Evolutionary conservation across 2,797 vertebrate species (phyloP).

Genomic region (Sebastes baramenuke): DNA sequence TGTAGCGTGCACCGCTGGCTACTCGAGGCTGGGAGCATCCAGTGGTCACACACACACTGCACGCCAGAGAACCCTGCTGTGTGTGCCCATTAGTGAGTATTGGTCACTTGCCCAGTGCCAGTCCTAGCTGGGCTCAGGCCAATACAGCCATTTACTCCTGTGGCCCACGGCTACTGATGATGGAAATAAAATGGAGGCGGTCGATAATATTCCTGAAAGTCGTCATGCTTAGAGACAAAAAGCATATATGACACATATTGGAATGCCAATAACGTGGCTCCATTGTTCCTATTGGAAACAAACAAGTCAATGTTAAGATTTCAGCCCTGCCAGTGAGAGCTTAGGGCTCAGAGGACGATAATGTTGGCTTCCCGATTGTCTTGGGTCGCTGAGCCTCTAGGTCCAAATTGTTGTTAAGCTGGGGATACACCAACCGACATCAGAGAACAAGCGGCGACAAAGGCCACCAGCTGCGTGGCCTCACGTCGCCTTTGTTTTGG

Average conservation of each 20-base stretch:
- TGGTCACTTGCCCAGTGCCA: slow-evolving; percentile 27
- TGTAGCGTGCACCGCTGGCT: neutral
- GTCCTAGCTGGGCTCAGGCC: slow-evolving; percentile 30
- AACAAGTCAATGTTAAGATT: neutral
- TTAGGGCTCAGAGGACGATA: neutral
- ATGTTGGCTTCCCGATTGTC: neutral
- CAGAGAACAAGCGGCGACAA: too few species aligned
- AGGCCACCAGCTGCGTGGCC: too few species aligned
- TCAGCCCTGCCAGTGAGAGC: neutral
- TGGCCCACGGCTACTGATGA: slow-evolving; percentile 3
- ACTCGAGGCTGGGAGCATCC: slow-evolving; percentile 11
- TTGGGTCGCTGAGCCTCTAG: neutral
- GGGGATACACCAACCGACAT: too few species aligned
- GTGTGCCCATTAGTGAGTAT: slow-evolving; percentile 15
- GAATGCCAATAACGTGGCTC: neutral
- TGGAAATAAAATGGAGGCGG: slow-evolving; percentile 15
- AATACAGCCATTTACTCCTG: slow-evolving; percentile 35
- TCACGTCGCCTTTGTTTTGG: too few species aligned
- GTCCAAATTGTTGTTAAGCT: neutral
- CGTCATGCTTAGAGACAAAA: neutral
- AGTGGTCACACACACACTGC: slow-evolving; percentile 22
- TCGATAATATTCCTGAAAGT: slow-evolving; percentile 47
- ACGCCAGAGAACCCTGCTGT: slow-evolving; percentile 10
- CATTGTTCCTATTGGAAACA: slow-evolving; percentile 1
- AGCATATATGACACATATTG: neutral